Percentiles rank a stretch among this genome's conserved stretches.
Conservation (phyloP, 2,797 vertebrate genomes). For the Falco berigora region DNA sequence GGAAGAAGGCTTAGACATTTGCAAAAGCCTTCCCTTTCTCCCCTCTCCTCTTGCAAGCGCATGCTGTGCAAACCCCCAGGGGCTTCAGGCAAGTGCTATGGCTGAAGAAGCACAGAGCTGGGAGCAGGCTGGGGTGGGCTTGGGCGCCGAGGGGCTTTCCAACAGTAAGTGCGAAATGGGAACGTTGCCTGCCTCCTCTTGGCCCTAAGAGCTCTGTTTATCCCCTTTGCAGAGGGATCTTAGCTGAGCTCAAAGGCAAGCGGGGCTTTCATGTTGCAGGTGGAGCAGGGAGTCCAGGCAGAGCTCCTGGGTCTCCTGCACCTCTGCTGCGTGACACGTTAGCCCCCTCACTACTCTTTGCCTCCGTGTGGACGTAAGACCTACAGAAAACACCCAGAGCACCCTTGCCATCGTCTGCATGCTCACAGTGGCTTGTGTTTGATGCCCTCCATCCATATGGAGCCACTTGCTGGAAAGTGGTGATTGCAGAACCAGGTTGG, state of each 20-base stretch:
- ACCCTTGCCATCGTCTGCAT: accelerated
- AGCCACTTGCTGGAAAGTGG: not conserved
- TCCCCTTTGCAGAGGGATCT: not conserved
- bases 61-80: accelerated
- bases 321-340: accelerated
- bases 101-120: not conserved
- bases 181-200: not conserved
- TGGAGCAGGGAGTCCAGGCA: not conserved
- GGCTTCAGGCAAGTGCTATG: accelerated
- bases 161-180: not conserved
- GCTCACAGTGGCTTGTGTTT: not conserved
- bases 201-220: not conserved
- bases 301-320: not conserved
- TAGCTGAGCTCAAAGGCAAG: not conserved
- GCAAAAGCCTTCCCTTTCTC: not conserved
- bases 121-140: not conserved
- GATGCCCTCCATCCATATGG: accelerated
- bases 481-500: not conserved
- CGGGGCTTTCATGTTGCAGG: not conserved
- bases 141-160: not conserved
- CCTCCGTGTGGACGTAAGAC: accelerated
- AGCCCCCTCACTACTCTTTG: not conserved
- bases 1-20: not conserved
- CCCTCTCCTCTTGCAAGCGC: not conserved
- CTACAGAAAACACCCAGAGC: not conserved